Conservation (phyloP, 2,113 vertebrate species). For the Forbesichthys papilliferus region DNA sequence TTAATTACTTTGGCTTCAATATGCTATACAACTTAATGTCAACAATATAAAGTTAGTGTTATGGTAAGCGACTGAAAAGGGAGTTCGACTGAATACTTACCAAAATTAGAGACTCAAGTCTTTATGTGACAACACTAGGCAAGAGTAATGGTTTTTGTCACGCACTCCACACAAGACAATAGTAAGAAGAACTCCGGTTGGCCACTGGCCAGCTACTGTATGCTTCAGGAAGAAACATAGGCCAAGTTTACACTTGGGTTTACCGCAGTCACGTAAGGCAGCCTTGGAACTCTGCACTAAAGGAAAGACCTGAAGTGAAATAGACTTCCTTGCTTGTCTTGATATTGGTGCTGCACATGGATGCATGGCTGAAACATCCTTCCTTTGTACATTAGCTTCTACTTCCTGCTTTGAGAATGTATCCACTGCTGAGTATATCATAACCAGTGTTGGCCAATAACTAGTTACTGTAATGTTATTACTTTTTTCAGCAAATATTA, state of each 20-base stretch:
- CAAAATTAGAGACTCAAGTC: conserved; percentile 1
- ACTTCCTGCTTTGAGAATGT: conserved; percentile 54
- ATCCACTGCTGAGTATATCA: neutral
- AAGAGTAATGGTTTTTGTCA: conserved; percentile 17
- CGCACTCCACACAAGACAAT: neutral
- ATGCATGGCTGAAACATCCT: conserved; percentile 50
- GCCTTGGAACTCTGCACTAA: conserved; percentile 19
- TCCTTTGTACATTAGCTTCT: conserved; percentile 49
- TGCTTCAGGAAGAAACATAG: neutral
- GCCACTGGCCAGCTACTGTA: conserved; percentile 28
- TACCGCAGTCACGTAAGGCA: conserved; percentile 1
- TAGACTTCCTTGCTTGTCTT: conserved; percentile 47
- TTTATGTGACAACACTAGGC: conserved; percentile 18
- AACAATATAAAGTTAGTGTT: too few relatives aligned
- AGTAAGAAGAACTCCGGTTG: conserved; percentile 22
- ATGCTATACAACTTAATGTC: too few relatives aligned
- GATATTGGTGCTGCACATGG: conserved; percentile 18
- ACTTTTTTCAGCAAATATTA: too few relatives aligned
- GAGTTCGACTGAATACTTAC: neutral
- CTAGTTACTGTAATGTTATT: too few relatives aligned
- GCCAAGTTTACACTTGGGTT: neutral
- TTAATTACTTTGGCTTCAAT: too few relatives aligned
- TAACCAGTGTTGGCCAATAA: neutral
- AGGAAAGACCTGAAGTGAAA: conserved; percentile 53
- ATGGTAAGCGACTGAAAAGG: too few relatives aligned